Evolutionary conservation across 2,113 vertebrate species (phyloP), one percentile per base, ranked within the genome.

Genomic region (Vanacampus margaritifer): DNA sequence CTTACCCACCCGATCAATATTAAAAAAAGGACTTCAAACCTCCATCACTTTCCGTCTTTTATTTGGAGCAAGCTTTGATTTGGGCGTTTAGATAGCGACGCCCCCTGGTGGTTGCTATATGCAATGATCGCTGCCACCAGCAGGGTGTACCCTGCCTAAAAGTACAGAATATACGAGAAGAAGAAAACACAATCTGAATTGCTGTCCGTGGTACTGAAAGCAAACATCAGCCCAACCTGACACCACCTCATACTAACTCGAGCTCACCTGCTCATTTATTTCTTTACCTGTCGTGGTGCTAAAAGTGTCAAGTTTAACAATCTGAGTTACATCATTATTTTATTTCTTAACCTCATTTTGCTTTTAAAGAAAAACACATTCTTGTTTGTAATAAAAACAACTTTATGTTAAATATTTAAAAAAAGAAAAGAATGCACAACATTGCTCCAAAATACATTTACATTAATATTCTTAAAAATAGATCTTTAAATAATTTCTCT

Each of bases 401-500:
- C 67, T 81, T 86, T 87, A 83, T 87, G 62, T 83, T 84, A 72
- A 66, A 83, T 79, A 88, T 81, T 79, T 72, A 85, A 79, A 79
- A 57, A 16, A 57, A 16, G 8, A 57, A 24, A 66, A 37, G 71
- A 85, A 84, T 79, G 39, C 68, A 84, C 70, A 85, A 26, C 78
- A 53, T 71, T 86, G 68, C 39, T 60, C 68, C 79, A 82, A 65
- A 86, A 80, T 69, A 84, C 74, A 84, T 86, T 85, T 84, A 87
- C 75, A 88, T 68, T 67, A 51, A 71, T 80, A 89, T 86, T 90
- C 82, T 83, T 76, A 91, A 90, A 93, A 93, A 93, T 92, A 92
- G 83, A 92, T 89, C 82, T 93, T 93, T 93, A 92, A 92, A 93
- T 92, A 91, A 68, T 90, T 82, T 90, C 89, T 89, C 80, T 78